phyloP scores from a whole-genome alignment of 2,797 vertebrate genomes.

The Lagorchestes hirsutus region DNA sequence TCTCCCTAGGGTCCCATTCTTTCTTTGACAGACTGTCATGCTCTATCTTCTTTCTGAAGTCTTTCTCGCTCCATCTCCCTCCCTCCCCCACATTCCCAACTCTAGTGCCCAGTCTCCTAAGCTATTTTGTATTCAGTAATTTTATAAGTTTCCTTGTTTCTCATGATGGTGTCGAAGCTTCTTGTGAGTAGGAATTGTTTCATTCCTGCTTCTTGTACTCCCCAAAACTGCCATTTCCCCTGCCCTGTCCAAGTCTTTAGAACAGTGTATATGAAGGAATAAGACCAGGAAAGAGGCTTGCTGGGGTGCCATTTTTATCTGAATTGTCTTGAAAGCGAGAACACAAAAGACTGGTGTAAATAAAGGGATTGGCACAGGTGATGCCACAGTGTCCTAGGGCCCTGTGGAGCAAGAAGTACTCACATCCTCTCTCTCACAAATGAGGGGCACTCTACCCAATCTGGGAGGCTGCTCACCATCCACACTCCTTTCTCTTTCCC shows the following conservation, averaged over 20 bases:
- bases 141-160: not conserved
- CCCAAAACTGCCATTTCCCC: not conserved
- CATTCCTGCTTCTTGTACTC: no score
- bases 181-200: no score
- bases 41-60: not conserved
- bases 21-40: not conserved
- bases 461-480: not conserved
- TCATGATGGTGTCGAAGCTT: not conserved
- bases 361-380: not conserved
- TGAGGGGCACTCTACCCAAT: not conserved
- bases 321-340: not conserved
- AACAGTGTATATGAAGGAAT: not conserved
- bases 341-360: not conserved
- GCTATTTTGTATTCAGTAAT: not conserved
- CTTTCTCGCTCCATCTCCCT: no score
- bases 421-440: not conserved
- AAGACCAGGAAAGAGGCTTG: not conserved
- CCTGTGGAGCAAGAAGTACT: not conserved
- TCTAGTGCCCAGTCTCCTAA: not conserved
- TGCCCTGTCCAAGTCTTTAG: not conserved
- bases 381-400: not conserved
- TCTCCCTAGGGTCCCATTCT: not conserved
- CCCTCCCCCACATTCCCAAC: not conserved
- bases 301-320: not conserved
- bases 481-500: not conserved